Conservation (phyloP, 2,113 vertebrate genomes). For the Plotosus lineatus region DNA sequence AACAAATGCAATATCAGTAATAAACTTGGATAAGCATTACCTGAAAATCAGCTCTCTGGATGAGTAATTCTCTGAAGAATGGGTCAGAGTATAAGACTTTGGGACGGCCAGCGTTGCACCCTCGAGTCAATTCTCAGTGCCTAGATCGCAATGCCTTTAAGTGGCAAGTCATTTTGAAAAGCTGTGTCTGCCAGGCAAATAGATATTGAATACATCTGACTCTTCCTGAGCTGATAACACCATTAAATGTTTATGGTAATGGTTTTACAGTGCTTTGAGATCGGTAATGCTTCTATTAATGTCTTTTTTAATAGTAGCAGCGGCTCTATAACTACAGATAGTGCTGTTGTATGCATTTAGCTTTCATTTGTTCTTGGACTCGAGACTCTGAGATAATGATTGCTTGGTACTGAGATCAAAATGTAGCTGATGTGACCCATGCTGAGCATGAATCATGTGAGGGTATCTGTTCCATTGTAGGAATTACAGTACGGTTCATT, state of each 20-base stretch:
- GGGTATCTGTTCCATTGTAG: conserved; percentile 6
- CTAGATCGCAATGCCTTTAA: background rate
- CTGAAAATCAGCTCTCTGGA: no score
- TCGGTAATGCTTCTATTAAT: background rate
- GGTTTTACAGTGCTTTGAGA: background rate
- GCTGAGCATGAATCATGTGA: background rate
- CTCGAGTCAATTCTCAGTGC: background rate
- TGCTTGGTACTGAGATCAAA: background rate
- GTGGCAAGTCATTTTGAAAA: background rate
- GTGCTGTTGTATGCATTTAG: conserved; percentile 8
- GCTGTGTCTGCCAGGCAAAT: background rate
- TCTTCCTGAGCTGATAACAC: background rate
- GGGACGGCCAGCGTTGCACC: no score
- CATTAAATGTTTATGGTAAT: background rate
- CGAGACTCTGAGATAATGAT: background rate
- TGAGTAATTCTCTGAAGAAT: background rate
- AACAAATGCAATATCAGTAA: background rate
- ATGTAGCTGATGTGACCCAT: background rate
- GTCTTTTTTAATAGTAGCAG: background rate
- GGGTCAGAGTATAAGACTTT: background rate
- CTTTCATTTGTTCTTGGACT: background rate
- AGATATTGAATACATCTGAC: background rate
- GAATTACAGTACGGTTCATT: background rate
- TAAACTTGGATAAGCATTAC: conserved; percentile 10
- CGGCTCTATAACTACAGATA: background rate